phyloP scores from a whole-genome alignment of 1,140 invertebrate species.

The Drosophila sp. region DNA sequence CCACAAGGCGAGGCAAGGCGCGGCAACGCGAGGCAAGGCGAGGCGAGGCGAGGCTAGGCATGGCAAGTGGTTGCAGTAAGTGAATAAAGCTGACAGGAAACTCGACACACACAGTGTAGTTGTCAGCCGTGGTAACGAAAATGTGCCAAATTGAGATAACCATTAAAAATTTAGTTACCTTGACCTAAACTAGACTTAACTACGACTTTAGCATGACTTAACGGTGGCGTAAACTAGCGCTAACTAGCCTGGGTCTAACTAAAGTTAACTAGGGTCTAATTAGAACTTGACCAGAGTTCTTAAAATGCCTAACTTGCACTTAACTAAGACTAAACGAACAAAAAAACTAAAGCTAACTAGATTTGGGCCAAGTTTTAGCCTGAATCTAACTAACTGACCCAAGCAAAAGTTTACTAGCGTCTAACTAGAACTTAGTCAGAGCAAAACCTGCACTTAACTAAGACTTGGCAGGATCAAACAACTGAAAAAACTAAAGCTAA shows the following conservation, averaged over 20 bases:
- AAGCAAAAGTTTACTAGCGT: too few relatives aligned
- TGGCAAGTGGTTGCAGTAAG: constrained; percentile 10
- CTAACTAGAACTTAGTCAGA: too few relatives aligned
- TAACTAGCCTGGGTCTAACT: too few relatives aligned
- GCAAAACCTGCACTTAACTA: too few relatives aligned
- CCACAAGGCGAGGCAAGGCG: constrained; percentile 4
- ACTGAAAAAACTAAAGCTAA: too few relatives aligned
- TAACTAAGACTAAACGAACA: not conserved
- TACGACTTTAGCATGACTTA: not conserved
- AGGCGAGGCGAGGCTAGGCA: not conserved
- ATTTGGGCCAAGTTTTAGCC: too few relatives aligned
- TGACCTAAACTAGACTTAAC: constrained; percentile 6
- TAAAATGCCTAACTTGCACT: not conserved
- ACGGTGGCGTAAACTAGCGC: too few relatives aligned
- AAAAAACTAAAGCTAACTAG: too few relatives aligned
- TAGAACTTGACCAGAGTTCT: not conserved
- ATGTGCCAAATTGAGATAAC: constrained; percentile 12
- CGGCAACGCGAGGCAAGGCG: not conserved
- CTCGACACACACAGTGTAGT: constrained; percentile 11
- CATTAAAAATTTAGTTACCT: constrained; percentile 11
- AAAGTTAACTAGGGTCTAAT: not conserved
- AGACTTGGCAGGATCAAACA: too few relatives aligned
- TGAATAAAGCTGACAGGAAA: constrained; percentile 13
- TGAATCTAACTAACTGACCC: too few relatives aligned
- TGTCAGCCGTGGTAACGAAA: constrained; percentile 6